phyloP scores from a whole-genome alignment of 2,797 vertebrate genomes.

The Fistularia tabacaria region DNA sequence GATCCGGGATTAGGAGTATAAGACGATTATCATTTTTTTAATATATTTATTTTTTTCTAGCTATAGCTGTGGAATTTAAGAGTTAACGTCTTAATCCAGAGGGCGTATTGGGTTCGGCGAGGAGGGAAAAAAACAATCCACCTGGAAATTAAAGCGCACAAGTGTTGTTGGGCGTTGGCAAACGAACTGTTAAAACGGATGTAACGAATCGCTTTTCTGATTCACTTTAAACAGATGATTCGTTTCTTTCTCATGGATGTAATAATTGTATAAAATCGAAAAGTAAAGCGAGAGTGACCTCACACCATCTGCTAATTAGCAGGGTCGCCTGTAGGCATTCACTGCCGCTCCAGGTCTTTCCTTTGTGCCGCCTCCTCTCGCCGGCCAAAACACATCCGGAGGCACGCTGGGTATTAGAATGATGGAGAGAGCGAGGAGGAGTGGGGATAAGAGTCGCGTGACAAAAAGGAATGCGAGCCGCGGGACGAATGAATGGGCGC shows the following conservation, averaged over 20 bases:
- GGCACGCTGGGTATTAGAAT: conserved; percentile 23
- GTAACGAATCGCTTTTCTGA: no score
- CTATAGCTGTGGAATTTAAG: conserved; percentile 9
- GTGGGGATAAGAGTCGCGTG: conserved; percentile 20
- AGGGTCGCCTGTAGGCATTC: no score
- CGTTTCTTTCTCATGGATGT: no score
- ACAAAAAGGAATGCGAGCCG: conserved; percentile 20
- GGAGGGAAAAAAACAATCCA: conserved; percentile 18
- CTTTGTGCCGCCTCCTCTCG: conserved; percentile 8
- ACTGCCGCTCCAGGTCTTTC: not conserved
- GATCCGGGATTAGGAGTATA: conserved; percentile 26
- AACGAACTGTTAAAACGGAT: no score
- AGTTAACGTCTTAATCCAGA: conserved; percentile 7
- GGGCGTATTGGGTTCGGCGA: not conserved
- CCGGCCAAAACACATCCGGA: conserved; percentile 15
- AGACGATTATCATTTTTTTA: conserved; percentile 11
- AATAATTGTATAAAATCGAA: no score
- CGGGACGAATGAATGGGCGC: conserved; percentile 52
- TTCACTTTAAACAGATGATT: no score
- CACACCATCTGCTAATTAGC: no score
- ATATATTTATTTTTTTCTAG: not conserved
- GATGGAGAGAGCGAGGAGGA: conserved; percentile 24
- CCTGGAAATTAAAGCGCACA: not conserved
- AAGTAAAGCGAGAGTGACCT: no score
- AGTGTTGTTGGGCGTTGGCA: not conserved